A percentile compares a stretch with the other conserved stretches of the same genome.
These are phyloP conservation scores for Trichonephila clavipes DNA, from an alignment of 1,140 invertebrate species.

Conservation along the genomic window DNA sequence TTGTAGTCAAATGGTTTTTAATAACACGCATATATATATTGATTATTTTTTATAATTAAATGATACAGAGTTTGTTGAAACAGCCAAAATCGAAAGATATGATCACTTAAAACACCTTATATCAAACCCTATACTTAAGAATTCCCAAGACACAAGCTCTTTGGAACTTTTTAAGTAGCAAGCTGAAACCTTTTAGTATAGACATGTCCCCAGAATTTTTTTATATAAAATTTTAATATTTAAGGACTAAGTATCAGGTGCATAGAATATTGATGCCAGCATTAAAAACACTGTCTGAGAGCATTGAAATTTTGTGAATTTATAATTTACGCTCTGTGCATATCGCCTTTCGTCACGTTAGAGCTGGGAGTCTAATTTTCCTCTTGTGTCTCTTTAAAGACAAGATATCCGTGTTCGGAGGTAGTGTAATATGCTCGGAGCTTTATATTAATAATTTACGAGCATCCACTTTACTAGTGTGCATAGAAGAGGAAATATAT, in stretches of 20 bases:
- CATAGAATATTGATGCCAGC: slow-evolving; percentile 29
- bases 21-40: no score
- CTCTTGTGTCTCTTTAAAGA: slow-evolving; percentile 20
- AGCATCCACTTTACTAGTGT: neutral
- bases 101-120: neutral
- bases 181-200: neutral
- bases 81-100: no score
- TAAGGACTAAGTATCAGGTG: slow-evolving; percentile 10
- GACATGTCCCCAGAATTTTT: neutral
- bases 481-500: neutral
- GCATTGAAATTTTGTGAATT: slow-evolving; percentile 38
- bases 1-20: no score
- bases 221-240: slow-evolving; percentile 28
- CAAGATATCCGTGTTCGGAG: slow-evolving; percentile 21
- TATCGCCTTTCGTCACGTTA: slow-evolving; percentile 37
- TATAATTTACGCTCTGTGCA: slow-evolving; percentile 17
- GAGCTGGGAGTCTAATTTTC: slow-evolving; percentile 18
- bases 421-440: slow-evolving; percentile 26
- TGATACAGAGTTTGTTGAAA: no score
- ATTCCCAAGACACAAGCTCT: neutral
- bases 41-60: no score
- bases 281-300: slow-evolving; percentile 20
- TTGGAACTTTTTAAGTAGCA: neutral
- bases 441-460: slow-evolving; percentile 35
- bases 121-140: neutral